phyloP scores from a whole-genome alignment of 2,888 invertebrate genomes.

The Cloeon dipterum region DNA sequence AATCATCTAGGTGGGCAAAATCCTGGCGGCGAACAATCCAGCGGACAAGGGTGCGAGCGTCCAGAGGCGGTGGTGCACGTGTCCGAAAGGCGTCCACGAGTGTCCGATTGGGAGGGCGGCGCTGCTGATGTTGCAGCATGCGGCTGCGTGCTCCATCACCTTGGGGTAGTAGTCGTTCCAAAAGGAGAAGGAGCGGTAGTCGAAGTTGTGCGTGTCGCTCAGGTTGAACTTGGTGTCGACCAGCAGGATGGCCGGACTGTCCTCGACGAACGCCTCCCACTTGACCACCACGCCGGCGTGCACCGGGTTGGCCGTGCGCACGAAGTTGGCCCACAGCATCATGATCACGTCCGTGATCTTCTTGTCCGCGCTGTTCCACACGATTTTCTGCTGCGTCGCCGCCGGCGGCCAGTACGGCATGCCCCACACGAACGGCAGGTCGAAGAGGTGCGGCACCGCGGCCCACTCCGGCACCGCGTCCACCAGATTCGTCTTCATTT shows the following conservation, averaged over 20 bases:
- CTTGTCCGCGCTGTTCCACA: constrained; percentile 55
- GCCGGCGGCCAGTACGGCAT: constrained; percentile 41
- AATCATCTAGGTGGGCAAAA: too few relatives aligned
- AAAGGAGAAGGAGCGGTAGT: constrained; percentile 56
- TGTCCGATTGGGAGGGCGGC: background rate
- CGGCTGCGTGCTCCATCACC: constrained; percentile 43
- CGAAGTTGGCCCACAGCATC: constrained; percentile 60
- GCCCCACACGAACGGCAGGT: constrained; percentile 61
- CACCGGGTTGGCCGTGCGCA: constrained; percentile 37
- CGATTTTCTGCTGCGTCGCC: constrained; percentile 21
- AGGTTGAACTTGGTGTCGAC: constrained; percentile 57
- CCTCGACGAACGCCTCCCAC: constrained; percentile 46
- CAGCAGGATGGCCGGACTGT: constrained; percentile 43
- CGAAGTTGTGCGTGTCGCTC: constrained; percentile 38
- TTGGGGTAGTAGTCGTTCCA: constrained; percentile 69
- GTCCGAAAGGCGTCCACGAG: too few relatives aligned
- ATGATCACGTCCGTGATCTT: constrained; percentile 56
- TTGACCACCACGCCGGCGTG: constrained; percentile 46
- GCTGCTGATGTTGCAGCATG: constrained; percentile 40
- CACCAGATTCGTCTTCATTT: constrained; percentile 23
- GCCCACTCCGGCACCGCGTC: constrained; percentile 57
- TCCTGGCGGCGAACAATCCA: too few relatives aligned
- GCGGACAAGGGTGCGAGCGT: too few relatives aligned
- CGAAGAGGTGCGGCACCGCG: constrained; percentile 58
- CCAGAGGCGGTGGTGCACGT: too few relatives aligned